Evolutionary conservation across 2,888 invertebrate genomes (phyloP), one percentile per base, ranked within the genome.

Genomic region (Seira ritae): DNA sequence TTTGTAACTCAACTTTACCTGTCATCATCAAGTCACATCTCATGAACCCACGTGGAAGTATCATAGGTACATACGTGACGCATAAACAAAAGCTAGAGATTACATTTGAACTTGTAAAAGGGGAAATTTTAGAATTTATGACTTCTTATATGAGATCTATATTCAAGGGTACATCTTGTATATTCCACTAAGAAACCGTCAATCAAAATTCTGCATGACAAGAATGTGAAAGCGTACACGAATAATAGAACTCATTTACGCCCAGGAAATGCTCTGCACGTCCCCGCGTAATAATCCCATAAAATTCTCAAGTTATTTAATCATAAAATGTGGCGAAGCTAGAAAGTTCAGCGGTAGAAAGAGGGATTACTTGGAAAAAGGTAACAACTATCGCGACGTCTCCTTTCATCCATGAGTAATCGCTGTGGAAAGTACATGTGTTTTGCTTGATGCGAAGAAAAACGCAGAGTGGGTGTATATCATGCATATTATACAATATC

Each of bases 271-370:
- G 65, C 65, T 19, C 55, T 31, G n/a, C 75, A 76, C 75, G 75
- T 76, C 55, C 20, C 22, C 19, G 50, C 68, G 23, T 76, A 76
- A 76, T 76, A 67, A 76, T 76, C 75, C 46, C 67, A 42, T 76
- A 76, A 76, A 75, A 76, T 67, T 68, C 37, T 42, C 22, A 19
- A 31, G 15, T 67, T 68, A 76, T 76, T 76, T 76, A 76, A 76
- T 76, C 75, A 76, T 76, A 68, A 76, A 76, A 76, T 1, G n/a
- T 31, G 17, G 17, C n/a, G n/a, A 22, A 66, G 66, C 24, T 17
- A 37, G 69, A 69, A 69, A 72, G 60, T 60, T 72, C 60, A 72
- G 60, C 24, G 20, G 15, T 10, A 62, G 17, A 24, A 37, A 31
- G 31, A 4, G 31, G 31, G 31, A 31, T 31, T 31, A 31, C 31